phyloP scores from a whole-genome alignment of 2,797 vertebrate genomes.

The Molossus molossus region DNA sequence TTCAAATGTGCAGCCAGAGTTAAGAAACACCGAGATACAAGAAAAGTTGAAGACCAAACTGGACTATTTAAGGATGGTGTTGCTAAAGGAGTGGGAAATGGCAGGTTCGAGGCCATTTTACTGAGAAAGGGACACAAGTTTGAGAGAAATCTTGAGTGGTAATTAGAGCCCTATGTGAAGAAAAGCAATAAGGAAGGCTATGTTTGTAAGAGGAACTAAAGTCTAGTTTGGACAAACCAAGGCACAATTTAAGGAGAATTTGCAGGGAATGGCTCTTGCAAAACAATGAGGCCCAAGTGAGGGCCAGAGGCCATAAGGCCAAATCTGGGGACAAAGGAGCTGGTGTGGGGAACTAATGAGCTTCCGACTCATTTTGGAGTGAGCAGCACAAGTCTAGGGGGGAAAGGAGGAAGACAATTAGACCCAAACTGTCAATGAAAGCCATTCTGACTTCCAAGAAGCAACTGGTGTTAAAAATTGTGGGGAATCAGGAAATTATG shows the following conservation, averaged over 20 bases:
- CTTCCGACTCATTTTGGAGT: slow-evolving; percentile 19
- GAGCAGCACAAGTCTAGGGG: slow-evolving; percentile 17
- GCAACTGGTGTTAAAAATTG: neutral
- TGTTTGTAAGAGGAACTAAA: neutral
- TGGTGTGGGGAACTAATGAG: neutral
- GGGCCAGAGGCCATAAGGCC: slow-evolving; percentile 19
- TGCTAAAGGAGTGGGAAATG: neutral
- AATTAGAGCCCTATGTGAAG: neutral
- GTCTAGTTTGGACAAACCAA: neutral
- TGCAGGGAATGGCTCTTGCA: slow-evolving; percentile 43
- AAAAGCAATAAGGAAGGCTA: neutral
- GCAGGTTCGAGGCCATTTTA: neutral
- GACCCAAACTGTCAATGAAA: neutral
- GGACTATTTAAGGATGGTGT: slow-evolving; percentile 2
- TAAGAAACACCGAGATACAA: slow-evolving; percentile 45
- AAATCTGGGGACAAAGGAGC: slow-evolving; percentile 53
- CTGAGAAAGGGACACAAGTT: neutral
- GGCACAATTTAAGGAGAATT: slow-evolving; percentile 19
- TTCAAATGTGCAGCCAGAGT: slow-evolving; percentile 1
- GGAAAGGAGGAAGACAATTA: neutral
- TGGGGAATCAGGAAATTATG: neutral
- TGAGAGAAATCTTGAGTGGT: neutral
- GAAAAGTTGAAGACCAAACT: slow-evolving; percentile 8
- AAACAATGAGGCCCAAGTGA: slow-evolving; percentile 57
- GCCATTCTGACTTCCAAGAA: neutral